phyloP scores from a whole-genome alignment of 2,797 vertebrate genomes.

The Scolopax bukidnonensis region DNA sequence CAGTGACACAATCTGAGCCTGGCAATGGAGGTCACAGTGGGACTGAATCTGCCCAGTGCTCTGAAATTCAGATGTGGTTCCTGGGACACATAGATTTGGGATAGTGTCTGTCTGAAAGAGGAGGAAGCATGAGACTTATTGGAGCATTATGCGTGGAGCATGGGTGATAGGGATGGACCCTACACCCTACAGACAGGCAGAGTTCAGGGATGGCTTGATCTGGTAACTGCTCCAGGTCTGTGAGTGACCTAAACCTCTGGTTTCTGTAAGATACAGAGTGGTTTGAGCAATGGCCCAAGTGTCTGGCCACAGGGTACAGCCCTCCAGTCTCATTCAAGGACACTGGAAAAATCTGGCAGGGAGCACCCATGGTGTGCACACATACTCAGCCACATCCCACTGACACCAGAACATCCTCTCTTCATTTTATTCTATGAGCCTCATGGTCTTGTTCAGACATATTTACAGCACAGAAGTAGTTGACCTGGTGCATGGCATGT shows the following conservation, averaged over 20 bases:
- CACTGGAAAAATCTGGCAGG: neutral
- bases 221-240: neutral
- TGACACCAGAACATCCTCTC: neutral
- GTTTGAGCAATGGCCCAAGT: neutral
- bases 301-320: neutral
- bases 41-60: neutral
- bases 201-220: neutral
- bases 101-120: neutral
- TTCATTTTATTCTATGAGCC: neutral
- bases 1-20: neutral
- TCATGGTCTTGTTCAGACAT: neutral
- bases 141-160: accelerated
- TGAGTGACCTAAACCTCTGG: neutral
- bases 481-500: accelerated
- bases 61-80: neutral
- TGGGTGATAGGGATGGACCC: accelerated
- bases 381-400: accelerated
- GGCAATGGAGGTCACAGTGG: neutral
- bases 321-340: neutral
- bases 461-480: neutral
- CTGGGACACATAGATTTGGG: neutral
- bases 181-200: neutral
- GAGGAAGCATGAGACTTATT: neutral
- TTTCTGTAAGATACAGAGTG: neutral
- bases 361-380: neutral